Conservation (phyloP, 2,888 invertebrate species). For the Bellardia bayeri region DNA sequence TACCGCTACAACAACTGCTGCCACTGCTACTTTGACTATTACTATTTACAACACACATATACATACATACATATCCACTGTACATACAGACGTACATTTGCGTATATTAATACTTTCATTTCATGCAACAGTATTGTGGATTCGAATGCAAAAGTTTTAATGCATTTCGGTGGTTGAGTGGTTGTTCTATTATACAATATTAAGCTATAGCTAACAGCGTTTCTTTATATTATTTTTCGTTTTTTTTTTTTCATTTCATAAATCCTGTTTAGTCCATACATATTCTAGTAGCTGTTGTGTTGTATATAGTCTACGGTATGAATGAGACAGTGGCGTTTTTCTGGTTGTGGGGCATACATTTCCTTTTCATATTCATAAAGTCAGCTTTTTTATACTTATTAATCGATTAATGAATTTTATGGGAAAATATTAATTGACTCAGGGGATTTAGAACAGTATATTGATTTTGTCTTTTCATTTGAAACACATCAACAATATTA, state of each 20-base stretch:
- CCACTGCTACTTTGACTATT: constrained; percentile 13
- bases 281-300: constrained; percentile 27
- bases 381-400: constrained; percentile 1
- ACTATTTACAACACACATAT: not conserved
- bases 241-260: constrained; percentile 29
- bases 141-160: constrained; percentile 71
- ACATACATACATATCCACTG: not conserved
- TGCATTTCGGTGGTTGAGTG: constrained; percentile 70
- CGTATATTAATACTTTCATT: not conserved
- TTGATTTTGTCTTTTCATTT: too few relatives aligned
- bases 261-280: constrained; percentile 43
- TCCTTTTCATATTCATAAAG: not conserved
- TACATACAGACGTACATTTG: not conserved
- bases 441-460: too few relatives aligned
- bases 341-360: constrained; percentile 4
- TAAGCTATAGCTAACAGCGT: constrained; percentile 51
- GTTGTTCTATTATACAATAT: constrained; percentile 59
- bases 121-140: constrained; percentile 60
- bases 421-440: too few relatives aligned
- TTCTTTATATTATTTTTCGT: constrained; percentile 38
- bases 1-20: not conserved
- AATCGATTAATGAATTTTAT: not conserved
- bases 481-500: too few relatives aligned
- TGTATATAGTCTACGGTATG: constrained; percentile 2
- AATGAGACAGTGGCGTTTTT: constrained; percentile 47